Evolutionary conservation across 2,113 vertebrate genomes (phyloP), one percentile per base, ranked within the genome.

Genomic region (Pachypanchax playfairii): DNA sequence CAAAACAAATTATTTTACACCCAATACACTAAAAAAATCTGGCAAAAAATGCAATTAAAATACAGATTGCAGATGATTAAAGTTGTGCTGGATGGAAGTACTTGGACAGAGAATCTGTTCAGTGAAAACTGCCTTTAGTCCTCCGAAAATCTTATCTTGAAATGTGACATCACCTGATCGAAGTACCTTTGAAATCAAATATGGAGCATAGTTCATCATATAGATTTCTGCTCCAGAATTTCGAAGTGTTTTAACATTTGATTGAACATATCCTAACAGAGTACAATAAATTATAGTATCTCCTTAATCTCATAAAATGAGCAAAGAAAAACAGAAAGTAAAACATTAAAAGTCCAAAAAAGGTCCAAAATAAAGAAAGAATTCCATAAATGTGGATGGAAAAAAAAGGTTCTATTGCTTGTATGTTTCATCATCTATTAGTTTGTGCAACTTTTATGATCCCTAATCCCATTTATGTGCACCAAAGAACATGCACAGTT

Each of bases 101-200:
- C 31, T 29, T 49, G 29, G 2, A 49, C 20, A 7, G 10, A 14
- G 15, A 22, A 13, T 18, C 2, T 36, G 22, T 6, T 28, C 15
- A 25, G 12, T 42, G 8, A 55, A 12, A 44, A 6, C 4, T 21
- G 1, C 13, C 6, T 64, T 31, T 20, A 50, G 17, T 42, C 61
- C 39, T 31, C 17, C 3, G 50, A 20, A 4, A 15, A 44, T 29
- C 54, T 75, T 85, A 85, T 78, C 79, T 59, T 41, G 1, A 26
- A 24, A 6, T 12, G 11, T 60, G 36, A 74, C 43, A 21, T 62
- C 44, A 70, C 10, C 25, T 35, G 50, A 48, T 44, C 71, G 55
- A 75, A 78, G 71, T 49, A 49, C 70, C 20, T 28, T 22, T 59
- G 17, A 25, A 33, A 33, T 58, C 9, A 59, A 44, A 61, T 56